Evolutionary conservation across 2,888 invertebrate species (phyloP), one percentile per base, ranked within the genome.

Genomic region (Oligia latruncula): DNA sequence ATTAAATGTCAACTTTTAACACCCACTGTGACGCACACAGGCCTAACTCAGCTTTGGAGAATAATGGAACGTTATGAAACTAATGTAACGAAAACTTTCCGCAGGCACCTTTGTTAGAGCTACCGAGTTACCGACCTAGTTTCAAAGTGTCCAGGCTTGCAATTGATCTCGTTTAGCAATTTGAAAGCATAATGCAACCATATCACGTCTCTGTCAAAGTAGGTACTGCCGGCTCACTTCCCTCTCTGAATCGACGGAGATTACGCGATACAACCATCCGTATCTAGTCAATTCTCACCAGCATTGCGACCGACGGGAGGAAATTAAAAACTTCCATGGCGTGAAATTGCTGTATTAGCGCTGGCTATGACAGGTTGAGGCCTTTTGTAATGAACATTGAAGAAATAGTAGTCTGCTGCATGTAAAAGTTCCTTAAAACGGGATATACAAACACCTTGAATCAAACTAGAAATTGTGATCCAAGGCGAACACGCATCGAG

Each of bases 261-360:
- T 68, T 64, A 73, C 62, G 65, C 74, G 35, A 49, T 43, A 73
- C 60, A 70, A 70, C n/a, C 20, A 55, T 43, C 74, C 20, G 23
- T 75, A 70, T 68, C 11, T 49, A 52, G 52, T 70, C n/a, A 29
- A 62, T 62, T 62, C 82, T 71, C 60, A 52, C 23, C 77, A 72
- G 84, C 72, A 70, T 64, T 72, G 58, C 58, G 65, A 66, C 23
- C 17, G 17, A 49, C 49, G 49, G 46, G 0, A 62, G 68, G 67
- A 78, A 87, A 84, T 83, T 74, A 83, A 87, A 84, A 84, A 60
- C 60, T 35, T 55, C 66, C 43, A 68, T 52, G 23, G n/a, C 80
- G 74, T 84, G 67, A 80, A 80, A 84, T 76, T 80, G 67, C 35
- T 77, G 73, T 66, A 71, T 67, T 52, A 66, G 46, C 66, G 66